Percentiles rank a stretch among this genome's conserved stretches.
These are phyloP conservation scores for Anoplopoma fimbria DNA, from an alignment of 2,113 vertebrate species.

Conservation along the genomic window DNA sequence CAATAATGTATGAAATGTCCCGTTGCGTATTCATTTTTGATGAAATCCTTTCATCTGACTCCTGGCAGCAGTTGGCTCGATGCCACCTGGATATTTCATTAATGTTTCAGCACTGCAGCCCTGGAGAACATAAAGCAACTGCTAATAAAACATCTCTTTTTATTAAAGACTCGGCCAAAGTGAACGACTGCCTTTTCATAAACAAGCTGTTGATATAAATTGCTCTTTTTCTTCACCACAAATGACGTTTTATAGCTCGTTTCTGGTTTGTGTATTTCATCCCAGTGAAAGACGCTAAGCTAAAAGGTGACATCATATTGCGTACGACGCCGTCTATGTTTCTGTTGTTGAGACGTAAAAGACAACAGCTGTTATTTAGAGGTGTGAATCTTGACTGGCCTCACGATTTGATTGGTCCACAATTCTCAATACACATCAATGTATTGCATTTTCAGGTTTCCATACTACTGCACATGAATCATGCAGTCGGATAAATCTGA, in stretches of 20 bases:
- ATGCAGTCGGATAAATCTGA: no score
- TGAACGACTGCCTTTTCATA: neutral
- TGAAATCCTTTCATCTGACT: neutral
- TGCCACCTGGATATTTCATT: conserved; percentile 16
- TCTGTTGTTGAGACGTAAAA: no score
- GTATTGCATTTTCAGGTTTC: no score
- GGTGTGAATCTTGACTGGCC: no score
- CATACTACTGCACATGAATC: no score
- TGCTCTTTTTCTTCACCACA: no score
- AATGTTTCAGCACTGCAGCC: conserved; percentile 31
- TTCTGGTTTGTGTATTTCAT: neutral
- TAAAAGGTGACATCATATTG: neutral
- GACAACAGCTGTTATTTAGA: neutral
- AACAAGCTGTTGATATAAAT: neutral
- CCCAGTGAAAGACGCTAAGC: neutral
- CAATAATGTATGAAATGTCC: neutral
- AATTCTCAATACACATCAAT: no score
- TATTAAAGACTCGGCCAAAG: neutral
- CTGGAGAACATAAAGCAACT: neutral
- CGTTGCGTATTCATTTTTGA: conserved; percentile 6
- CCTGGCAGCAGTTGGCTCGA: conserved; percentile 12
- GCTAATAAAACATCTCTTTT: neutral
- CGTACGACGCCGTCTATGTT: neutral
- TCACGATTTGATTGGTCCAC: no score
- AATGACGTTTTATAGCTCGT: neutral